A percentile compares a stretch with the other conserved stretches of the same genome.
Conservation (phyloP, 2,113 vertebrate species). For the Cathartes aura region DNA sequence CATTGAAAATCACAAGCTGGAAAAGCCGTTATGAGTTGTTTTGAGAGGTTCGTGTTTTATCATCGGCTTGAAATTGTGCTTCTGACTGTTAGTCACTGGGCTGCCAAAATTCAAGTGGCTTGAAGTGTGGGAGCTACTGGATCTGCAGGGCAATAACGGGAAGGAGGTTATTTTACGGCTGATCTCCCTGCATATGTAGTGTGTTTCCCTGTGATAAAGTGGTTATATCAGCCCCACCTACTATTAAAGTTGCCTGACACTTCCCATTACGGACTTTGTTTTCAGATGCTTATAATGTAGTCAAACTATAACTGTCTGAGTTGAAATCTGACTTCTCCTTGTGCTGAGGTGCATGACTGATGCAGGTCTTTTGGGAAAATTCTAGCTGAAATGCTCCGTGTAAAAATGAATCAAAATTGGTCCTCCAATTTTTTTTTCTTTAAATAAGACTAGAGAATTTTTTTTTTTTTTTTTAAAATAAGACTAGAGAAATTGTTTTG, state of each 20-base stretch:
- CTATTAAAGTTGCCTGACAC: constrained; percentile 18
- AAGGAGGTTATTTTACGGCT: constrained; percentile 33
- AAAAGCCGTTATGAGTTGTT: constrained; percentile 53
- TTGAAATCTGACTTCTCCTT: constrained; percentile 43
- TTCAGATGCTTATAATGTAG: constrained; percentile 12
- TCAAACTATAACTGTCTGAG: not conserved
- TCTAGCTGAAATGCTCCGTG: not conserved
- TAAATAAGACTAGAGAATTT: too few relatives aligned
- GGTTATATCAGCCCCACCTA: constrained; percentile 49
- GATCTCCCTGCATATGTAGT: constrained; percentile 13
- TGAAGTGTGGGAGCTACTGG: constrained; percentile 35
- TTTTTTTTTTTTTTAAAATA: not conserved
- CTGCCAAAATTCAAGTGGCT: constrained; percentile 64
- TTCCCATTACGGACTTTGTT: constrained; percentile 29
- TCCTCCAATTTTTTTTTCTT: not conserved
- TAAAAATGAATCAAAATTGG: not conserved
- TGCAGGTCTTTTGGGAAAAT: not conserved
- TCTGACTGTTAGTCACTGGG: constrained; percentile 29
- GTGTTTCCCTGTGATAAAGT: constrained; percentile 37
- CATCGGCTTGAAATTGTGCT: constrained; percentile 15
- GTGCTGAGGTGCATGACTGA: not conserved
- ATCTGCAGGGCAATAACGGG: constrained; percentile 20
- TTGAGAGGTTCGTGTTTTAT: constrained; percentile 55
- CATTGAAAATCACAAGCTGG: constrained; percentile 27
- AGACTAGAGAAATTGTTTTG: not conserved